Evolutionary conservation across 2,888 invertebrate species (phyloP).

Genomic region (Monochamus alternatus): DNA sequence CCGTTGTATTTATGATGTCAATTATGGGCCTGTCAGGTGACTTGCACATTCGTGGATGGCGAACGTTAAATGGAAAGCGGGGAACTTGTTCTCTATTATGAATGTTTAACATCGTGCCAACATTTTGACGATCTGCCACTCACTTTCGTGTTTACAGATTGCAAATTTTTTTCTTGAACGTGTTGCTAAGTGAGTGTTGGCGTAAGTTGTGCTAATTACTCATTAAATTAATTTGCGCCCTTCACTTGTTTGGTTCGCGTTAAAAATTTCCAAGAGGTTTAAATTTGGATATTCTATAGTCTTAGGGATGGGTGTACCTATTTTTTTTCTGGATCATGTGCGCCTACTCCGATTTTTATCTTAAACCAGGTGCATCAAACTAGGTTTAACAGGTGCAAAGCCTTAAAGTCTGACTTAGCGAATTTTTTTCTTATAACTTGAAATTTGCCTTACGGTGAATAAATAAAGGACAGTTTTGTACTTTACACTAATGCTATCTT

Average conservation of each 20-base stretch:
- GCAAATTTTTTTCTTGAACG: slow-evolving; percentile 26
- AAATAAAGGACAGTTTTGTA: too few relatives aligned
- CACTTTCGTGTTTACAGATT: slow-evolving; percentile 39
- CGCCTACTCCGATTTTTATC: too few relatives aligned
- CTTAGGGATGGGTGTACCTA: too few relatives aligned
- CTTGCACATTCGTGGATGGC: slow-evolving; percentile 37
- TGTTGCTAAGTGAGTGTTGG: slow-evolving; percentile 19
- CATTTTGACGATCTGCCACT: slow-evolving; percentile 44
- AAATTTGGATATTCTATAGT: too few relatives aligned
- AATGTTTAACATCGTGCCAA: slow-evolving; percentile 43
- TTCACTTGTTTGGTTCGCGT: neutral
- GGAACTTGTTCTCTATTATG: slow-evolving; percentile 33
- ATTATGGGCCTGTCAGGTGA: slow-evolving; percentile 44
- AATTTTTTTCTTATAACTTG: too few relatives aligned
- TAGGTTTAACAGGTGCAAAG: too few relatives aligned
- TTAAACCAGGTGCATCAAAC: too few relatives aligned
- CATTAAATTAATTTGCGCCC: neutral
- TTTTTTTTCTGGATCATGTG: too few relatives aligned
- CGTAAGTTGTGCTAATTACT: neutral
- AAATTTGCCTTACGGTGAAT: too few relatives aligned
- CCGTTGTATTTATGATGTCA: slow-evolving; percentile 42
- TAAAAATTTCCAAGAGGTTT: neutral
- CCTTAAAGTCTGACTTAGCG: too few relatives aligned
- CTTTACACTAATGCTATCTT: too few relatives aligned
- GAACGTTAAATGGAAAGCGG: slow-evolving; percentile 20